phyloP scores from a whole-genome alignment of 2,797 vertebrate species.

The Halcyon smyrnensis region DNA sequence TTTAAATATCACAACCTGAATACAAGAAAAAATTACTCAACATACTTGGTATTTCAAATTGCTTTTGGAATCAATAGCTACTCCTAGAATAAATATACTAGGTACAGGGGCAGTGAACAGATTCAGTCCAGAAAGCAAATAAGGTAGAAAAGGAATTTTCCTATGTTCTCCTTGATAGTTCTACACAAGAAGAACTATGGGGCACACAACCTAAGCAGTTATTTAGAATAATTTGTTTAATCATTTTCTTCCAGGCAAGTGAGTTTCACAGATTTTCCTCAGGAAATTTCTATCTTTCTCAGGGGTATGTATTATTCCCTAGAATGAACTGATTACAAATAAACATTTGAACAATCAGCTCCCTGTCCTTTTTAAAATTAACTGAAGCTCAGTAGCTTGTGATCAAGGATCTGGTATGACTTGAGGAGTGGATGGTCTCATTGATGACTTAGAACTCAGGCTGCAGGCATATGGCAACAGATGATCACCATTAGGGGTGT shows the following conservation, averaged over 20 bases:
- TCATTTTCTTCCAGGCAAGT: background rate
- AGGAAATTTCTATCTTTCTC: background rate
- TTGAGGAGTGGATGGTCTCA: background rate
- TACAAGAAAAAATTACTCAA: constrained; percentile 26
- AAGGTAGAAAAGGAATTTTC: background rate
- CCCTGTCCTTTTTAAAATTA: background rate
- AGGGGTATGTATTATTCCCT: background rate
- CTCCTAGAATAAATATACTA: background rate
- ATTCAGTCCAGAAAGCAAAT: background rate
- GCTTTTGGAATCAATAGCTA: background rate
- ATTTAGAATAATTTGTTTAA: background rate
- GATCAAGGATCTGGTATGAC: background rate
- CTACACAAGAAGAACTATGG: background rate
- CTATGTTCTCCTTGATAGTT: background rate
- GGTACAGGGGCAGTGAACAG: background rate
- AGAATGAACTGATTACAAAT: background rate
- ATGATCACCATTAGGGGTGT: constrained; percentile 55
- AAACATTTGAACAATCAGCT: background rate
- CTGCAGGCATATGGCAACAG: constrained; percentile 59
- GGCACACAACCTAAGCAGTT: background rate
- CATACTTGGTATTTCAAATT: background rate
- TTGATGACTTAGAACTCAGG: background rate
- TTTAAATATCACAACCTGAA: background rate
- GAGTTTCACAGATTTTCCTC: background rate
- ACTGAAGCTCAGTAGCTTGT: background rate